A percentile compares a stretch with the other conserved stretches of the same genome.
Evolutionary conservation across 2,888 invertebrate genomes (phyloP).

Genomic region (Brassicogethes aeneus): DNA sequence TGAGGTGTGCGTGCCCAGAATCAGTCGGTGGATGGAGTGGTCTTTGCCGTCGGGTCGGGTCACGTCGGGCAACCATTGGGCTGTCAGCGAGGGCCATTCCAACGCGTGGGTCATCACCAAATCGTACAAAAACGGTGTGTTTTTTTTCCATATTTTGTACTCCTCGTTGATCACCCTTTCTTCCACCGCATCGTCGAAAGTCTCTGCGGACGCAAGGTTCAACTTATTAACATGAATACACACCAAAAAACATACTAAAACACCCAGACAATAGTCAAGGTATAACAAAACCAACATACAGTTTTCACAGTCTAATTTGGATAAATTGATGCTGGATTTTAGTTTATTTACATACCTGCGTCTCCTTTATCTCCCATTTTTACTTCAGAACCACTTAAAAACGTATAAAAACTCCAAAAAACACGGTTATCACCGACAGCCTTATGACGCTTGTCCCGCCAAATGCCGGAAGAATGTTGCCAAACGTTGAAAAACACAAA

Average conservation of each 20-base stretch:
- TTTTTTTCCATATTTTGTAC: conserved; percentile 99
- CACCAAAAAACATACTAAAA: too few relatives aligned
- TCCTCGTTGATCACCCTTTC: conserved; percentile 99
- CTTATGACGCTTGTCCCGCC: conserved; percentile 2
- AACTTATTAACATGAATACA: too few relatives aligned
- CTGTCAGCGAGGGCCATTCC: conserved; percentile 99
- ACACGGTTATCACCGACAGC: neutral
- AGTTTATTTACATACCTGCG: conserved; percentile 57
- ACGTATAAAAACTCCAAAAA: neutral
- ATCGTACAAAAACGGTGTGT: conserved; percentile 97
- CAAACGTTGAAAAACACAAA: too few relatives aligned
- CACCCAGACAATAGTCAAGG: too few relatives aligned
- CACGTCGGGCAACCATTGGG: conserved; percentile 99
- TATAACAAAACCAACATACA: too few relatives aligned
- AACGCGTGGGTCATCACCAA: conserved; percentile 99
- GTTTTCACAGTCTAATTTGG: too few relatives aligned
- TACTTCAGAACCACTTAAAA: neutral
- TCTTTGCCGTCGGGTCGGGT: conserved; percentile 98
- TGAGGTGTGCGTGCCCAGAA: conserved; percentile 97
- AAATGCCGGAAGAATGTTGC: neutral
- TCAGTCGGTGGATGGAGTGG: conserved; percentile 93
- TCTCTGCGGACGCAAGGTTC: conserved; percentile 46
- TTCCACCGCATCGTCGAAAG: conserved; percentile 92
- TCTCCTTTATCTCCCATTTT: conserved; percentile 61
- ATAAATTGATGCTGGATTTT: too few relatives aligned